phyloP scores from a whole-genome alignment of 2,888 invertebrate species.

The Thysanoteuthis rhombus region DNA sequence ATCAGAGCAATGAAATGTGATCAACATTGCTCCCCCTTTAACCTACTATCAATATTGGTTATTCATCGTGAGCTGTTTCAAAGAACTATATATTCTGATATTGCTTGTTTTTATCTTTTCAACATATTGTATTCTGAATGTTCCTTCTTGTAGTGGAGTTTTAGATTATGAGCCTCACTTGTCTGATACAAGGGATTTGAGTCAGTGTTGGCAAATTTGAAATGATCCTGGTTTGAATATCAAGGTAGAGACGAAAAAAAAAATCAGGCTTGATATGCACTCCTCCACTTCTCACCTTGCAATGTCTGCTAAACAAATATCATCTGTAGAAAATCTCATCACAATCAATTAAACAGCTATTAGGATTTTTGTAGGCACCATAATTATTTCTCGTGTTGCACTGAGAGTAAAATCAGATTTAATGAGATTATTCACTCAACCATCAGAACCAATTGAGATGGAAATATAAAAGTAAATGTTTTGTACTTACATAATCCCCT shows the following conservation, averaged over 20 bases:
- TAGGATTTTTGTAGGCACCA: background rate
- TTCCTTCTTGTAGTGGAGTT: no score
- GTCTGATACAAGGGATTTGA: background rate
- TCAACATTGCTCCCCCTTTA: no score
- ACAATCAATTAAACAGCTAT: background rate
- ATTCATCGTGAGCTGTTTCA: background rate
- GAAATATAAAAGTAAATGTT: background rate
- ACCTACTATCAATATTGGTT: background rate
- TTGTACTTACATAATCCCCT: background rate
- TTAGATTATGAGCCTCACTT: no score
- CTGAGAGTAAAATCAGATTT: background rate
- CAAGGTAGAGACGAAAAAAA: background rate
- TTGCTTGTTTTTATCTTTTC: background rate
- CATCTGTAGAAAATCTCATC: background rate
- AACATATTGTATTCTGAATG: background rate
- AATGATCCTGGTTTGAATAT: background rate
- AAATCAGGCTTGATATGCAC: background rate
- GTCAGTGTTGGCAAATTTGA: background rate
- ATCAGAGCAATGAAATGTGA: no score
- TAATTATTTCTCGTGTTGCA: background rate
- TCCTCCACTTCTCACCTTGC: background rate
- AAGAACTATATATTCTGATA: background rate
- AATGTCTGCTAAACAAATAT: background rate
- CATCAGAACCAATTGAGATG: background rate
- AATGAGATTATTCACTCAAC: background rate